Conservation (phyloP, 2,888 invertebrate species). For the Alsophila aescularia region DNA sequence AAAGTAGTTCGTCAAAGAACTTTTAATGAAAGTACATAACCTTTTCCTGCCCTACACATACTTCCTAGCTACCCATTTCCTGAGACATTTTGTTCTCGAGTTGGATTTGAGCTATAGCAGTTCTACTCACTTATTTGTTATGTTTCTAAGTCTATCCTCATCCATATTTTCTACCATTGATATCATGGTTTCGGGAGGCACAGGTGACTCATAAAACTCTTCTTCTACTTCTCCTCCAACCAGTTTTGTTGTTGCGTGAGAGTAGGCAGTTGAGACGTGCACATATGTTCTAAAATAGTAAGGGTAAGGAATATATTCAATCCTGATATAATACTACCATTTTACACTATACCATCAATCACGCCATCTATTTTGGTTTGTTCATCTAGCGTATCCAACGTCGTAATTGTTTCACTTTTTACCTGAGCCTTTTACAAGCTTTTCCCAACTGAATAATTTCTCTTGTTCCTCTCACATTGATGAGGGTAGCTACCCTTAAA, state of each 20-base stretch:
- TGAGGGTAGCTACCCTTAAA: slow-evolving; percentile 81
- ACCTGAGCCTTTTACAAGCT: slow-evolving; percentile 37
- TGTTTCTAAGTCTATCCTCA: neutral
- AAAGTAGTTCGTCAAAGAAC: too few relatives aligned
- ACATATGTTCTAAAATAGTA: slow-evolving; percentile 43
- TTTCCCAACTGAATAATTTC: slow-evolving; percentile 67
- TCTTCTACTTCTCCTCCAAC: slow-evolving; percentile 14
- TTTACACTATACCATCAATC: slow-evolving; percentile 73
- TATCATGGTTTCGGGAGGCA: slow-evolving; percentile 16
- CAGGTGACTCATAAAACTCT: slow-evolving; percentile 7
- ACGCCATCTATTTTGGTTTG: neutral
- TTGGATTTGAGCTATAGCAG: too few relatives aligned
- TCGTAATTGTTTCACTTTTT: too few relatives aligned
- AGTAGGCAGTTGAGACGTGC: slow-evolving; percentile 47
- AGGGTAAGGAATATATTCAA: too few relatives aligned
- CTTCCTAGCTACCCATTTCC: too few relatives aligned
- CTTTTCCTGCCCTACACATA: too few relatives aligned
- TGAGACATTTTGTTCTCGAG: too few relatives aligned
- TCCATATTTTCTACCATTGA: slow-evolving; percentile 11
- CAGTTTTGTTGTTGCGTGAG: slow-evolving; percentile 65
- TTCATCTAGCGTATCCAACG: too few relatives aligned
- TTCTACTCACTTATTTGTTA: slow-evolving; percentile 9
- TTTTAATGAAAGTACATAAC: too few relatives aligned
- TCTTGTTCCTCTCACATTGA: slow-evolving; percentile 70
- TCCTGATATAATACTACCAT: too few relatives aligned